These are phyloP conservation scores for Acropora yongei DNA, from an alignment of 64 coral and sea anemone species.

Conservation along the genomic window DNA sequence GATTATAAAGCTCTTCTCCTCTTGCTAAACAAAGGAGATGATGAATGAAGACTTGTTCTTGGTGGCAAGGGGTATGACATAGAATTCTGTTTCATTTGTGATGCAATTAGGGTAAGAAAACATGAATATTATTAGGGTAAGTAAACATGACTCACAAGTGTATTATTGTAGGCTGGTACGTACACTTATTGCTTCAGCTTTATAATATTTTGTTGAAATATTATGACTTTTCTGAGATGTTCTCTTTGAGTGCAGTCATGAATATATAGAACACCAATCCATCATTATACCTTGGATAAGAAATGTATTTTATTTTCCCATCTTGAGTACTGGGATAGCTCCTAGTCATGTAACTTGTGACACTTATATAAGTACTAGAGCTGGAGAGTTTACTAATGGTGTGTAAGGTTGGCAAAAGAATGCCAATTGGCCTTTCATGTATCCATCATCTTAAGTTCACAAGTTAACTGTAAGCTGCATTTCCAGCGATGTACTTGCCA, in stretches of 20 bases:
- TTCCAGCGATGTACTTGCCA: neutral
- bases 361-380: too few species aligned
- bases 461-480: neutral
- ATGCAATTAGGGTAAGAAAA: slow-evolving; percentile 41
- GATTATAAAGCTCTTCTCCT: slow-evolving; percentile 57
- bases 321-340: neutral
- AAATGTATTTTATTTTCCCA: neutral
- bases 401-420: neutral
- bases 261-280: neutral
- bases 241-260: neutral
- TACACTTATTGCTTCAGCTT: neutral
- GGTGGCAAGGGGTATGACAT: slow-evolving; percentile 29
- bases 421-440: neutral
- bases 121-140: neutral
- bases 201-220: neutral
- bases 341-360: neutral
- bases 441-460: neutral
- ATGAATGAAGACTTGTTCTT: slow-evolving; percentile 47
- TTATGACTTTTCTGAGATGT: neutral
- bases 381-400: neutral
- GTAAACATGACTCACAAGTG: neutral
- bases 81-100: slow-evolving; percentile 48
- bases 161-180: neutral
- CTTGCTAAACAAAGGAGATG: slow-evolving; percentile 35
- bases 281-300: neutral